These are phyloP conservation scores for Diphyllodes magnificus DNA, from an alignment of 2,113 vertebrate genomes.

Conservation along the genomic window DNA sequence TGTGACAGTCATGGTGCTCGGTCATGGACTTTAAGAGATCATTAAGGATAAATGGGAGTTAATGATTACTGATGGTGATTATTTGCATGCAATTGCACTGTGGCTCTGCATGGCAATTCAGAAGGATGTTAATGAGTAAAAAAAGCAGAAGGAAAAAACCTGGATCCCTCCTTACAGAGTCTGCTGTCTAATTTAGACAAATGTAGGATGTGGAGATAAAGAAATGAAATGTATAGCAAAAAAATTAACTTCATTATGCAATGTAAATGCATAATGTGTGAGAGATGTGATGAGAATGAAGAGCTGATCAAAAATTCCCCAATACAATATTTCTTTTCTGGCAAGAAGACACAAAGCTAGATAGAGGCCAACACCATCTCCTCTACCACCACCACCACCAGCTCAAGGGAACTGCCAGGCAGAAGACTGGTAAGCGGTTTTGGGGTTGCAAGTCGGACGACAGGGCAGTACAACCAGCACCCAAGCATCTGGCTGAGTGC, in stretches of 20 bases:
- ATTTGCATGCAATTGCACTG: background rate
- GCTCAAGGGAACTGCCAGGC: slow-evolving; percentile 45
- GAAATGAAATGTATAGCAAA: background rate
- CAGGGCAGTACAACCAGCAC: slow-evolving; percentile 40
- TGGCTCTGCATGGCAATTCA: background rate
- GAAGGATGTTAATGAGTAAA: background rate
- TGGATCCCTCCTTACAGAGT: background rate
- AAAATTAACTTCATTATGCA: background rate
- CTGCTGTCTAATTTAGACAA: background rate
- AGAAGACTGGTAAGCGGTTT: slow-evolving; percentile 58
- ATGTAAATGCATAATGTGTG: background rate
- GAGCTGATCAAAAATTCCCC: slow-evolving; percentile 31
- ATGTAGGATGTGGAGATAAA: background rate
- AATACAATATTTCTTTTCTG: background rate
- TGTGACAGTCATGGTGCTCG: background rate
- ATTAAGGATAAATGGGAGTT: background rate
- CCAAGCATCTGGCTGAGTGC: slow-evolving; percentile 51
- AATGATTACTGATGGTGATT: background rate
- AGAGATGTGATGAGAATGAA: background rate
- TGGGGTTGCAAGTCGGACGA: slow-evolving; percentile 31
- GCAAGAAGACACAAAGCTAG: slow-evolving; percentile 39
- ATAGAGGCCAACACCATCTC: slow-evolving; percentile 15
- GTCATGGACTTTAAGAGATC: background rate
- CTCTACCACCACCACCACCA: slow-evolving; percentile 40
- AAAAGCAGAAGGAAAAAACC: background rate